Evolutionary conservation across 2,888 invertebrate genomes (phyloP).

Genomic region (Volucella bombylans): DNA sequence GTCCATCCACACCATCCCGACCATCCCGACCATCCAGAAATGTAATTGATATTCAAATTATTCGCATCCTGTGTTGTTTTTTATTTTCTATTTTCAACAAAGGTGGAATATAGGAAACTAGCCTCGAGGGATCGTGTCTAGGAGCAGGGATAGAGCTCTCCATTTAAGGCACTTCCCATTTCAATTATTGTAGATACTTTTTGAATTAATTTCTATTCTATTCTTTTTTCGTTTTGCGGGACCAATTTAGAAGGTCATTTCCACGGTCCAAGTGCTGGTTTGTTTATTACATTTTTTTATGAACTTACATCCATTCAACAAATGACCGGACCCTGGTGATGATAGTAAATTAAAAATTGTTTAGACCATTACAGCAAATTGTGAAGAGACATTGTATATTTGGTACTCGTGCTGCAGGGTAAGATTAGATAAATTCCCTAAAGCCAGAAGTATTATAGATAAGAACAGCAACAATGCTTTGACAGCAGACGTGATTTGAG

Average conservation of each 20-base stretch:
- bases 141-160: too few species aligned
- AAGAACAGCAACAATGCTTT: too few species aligned
- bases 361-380: too few species aligned
- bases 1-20: neutral
- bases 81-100: neutral
- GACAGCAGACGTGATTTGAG: too few species aligned
- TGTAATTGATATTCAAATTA: constrained; percentile 53
- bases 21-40: neutral
- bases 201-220: neutral
- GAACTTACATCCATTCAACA: too few species aligned
- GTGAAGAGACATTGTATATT: too few species aligned
- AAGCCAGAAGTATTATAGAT: too few species aligned
- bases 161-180: neutral
- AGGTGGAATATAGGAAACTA: constrained; percentile 8
- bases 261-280: neutral
- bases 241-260: constrained; percentile 1
- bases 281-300: too few species aligned
- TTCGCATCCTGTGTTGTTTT: constrained; percentile 21
- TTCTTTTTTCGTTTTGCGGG: neutral
- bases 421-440: too few species aligned
- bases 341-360: too few species aligned
- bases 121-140: neutral
- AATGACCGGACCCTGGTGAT: too few species aligned
- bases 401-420: too few species aligned
- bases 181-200: neutral